A percentile compares a stretch with the other conserved stretches of the same genome.
These are phyloP conservation scores for Terebella lapidaria DNA, from an alignment of 2,888 invertebrate species.

Conservation along the genomic window DNA sequence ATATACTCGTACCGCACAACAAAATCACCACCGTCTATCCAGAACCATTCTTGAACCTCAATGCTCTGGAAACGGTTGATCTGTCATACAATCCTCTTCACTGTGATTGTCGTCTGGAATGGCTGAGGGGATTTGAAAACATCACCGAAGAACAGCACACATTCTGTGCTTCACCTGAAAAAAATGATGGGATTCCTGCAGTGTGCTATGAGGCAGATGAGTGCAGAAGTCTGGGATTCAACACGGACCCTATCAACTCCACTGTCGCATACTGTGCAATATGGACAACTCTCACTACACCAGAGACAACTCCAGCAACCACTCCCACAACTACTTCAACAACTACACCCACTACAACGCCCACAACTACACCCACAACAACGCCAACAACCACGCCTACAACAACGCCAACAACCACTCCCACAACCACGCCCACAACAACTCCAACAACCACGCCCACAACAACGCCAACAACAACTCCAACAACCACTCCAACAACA, in stretches of 20 bases:
- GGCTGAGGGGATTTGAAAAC: slow-evolving; percentile 6
- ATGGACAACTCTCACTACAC: background rate
- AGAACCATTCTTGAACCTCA: background rate
- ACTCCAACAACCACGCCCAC: background rate
- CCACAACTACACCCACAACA: slow-evolving; percentile 5
- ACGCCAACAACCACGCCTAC: slow-evolving; percentile 6
- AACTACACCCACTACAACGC: background rate
- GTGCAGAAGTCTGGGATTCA: background rate
- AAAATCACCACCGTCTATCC: background rate
- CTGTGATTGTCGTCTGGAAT: slow-evolving; percentile 9
- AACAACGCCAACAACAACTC: slow-evolving; percentile 5
- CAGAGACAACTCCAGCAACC: background rate
- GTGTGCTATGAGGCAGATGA: background rate
- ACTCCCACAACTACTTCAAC: slow-evolving; percentile 1
- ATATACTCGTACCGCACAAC: slow-evolving; percentile 8
- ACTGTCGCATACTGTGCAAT: background rate
- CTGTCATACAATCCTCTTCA: slow-evolving; percentile 5
- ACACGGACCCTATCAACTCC: background rate
- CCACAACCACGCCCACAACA: background rate
- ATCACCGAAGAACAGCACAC: background rate
- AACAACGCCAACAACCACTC: slow-evolving; percentile 1
- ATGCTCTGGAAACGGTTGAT: background rate
- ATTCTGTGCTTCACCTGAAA: slow-evolving; percentile 1
- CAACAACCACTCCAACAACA: slow-evolving; percentile 1
- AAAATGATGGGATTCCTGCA: background rate